Percentiles rank a stretch among this genome's conserved stretches.
phyloP scores from a whole-genome alignment of 2,797 vertebrate species.

The Neosalanx taihuensis region DNA sequence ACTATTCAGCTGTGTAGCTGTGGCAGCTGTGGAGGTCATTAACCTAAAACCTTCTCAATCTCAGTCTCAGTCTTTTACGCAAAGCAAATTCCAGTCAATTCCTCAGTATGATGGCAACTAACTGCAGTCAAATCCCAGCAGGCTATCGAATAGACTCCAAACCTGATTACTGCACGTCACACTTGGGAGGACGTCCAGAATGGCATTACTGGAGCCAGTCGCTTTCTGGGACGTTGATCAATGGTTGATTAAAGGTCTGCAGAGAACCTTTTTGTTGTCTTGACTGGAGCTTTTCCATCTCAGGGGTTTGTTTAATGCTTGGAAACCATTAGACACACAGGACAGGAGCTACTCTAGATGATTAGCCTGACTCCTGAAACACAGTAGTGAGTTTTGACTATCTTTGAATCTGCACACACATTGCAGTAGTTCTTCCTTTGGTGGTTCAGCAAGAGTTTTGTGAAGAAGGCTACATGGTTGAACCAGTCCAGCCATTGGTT shows the following conservation, averaged over 20 bases:
- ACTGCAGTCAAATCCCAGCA: neutral
- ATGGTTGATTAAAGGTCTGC: slow-evolving; percentile 33
- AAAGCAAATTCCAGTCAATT: too few relatives aligned
- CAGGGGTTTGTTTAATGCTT: neutral
- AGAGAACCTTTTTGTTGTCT: slow-evolving; percentile 12
- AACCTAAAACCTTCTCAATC: too few relatives aligned
- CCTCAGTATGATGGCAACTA: neutral
- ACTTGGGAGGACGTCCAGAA: slow-evolving; percentile 30
- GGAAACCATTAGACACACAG: slow-evolving; percentile 6
- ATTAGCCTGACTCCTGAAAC: neutral
- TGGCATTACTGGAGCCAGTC: slow-evolving; percentile 15
- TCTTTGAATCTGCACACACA: too few relatives aligned
- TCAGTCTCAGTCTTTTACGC: too few relatives aligned
- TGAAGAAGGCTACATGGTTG: too few relatives aligned
- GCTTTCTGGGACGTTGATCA: slow-evolving; percentile 23
- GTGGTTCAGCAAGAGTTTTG: too few relatives aligned
- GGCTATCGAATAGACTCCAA: slow-evolving; percentile 11
- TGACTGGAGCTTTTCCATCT: slow-evolving; percentile 1
- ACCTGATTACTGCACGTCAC: slow-evolving; percentile 21
- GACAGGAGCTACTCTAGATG: slow-evolving; percentile 19
- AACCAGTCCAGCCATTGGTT: too few relatives aligned
- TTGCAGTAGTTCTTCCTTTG: too few relatives aligned
- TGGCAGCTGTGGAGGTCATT: too few relatives aligned
- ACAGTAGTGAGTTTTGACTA: neutral
- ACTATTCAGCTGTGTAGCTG: neutral